phyloP scores from a whole-genome alignment of 2,888 invertebrate genomes.

The Laothoe populi region DNA sequence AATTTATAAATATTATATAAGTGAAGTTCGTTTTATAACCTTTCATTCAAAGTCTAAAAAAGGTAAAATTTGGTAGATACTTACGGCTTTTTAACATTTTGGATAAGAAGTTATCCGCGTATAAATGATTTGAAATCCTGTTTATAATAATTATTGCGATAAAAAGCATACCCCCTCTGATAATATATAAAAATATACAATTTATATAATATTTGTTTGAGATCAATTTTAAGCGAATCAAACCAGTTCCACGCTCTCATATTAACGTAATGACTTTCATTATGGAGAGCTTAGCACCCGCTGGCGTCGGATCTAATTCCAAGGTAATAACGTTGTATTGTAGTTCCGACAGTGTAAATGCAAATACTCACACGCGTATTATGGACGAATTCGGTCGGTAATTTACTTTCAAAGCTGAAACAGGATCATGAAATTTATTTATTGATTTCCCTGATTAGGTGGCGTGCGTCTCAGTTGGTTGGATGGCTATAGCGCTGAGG shows the following conservation, averaged over 20 bases:
- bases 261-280: conserved; percentile 9
- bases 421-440: conserved; percentile 58
- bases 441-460: conserved; percentile 63
- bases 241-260: conserved; percentile 12
- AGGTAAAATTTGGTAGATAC: no score
- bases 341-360: conserved; percentile 31
- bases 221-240: not conserved
- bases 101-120: no score
- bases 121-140: no score
- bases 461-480: conserved; percentile 49
- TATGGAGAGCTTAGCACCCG: conserved; percentile 2
- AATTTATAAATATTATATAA: no score
- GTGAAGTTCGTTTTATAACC: no score
- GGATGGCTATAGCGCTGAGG: conserved; percentile 52
- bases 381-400: conserved; percentile 45
- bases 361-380: conserved; percentile 33
- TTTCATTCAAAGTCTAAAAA: no score
- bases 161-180: no score
- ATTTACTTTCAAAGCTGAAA: conserved; percentile 36
- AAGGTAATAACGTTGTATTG: conserved; percentile 24
- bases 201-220: not conserved
- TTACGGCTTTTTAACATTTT: no score
- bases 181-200: no score
- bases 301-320: conserved; percentile 20
- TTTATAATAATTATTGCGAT: no score